Percentiles rank a stretch among this genome's conserved stretches.
Conservation (phyloP, 2,888 invertebrate species). For the Spodoptera exigua region DNA sequence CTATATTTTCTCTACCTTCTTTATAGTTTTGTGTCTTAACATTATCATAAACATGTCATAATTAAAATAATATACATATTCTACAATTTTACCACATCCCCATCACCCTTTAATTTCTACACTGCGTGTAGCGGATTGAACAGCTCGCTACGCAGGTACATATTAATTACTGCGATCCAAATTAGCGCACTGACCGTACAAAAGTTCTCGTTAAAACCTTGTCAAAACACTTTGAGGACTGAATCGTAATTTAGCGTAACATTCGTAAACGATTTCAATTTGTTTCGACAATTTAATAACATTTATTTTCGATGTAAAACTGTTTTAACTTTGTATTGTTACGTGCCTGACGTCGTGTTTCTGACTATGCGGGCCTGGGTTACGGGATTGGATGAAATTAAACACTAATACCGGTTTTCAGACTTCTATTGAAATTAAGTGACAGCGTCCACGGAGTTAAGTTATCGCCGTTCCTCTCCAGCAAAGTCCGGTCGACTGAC, state of each 20-base stretch:
- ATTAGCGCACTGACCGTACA: slow-evolving; percentile 81
- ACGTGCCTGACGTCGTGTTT: too few species aligned
- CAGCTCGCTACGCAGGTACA: slow-evolving; percentile 62
- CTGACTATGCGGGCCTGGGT: too few species aligned
- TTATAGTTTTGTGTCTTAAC: too few species aligned
- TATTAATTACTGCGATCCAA: slow-evolving; percentile 84
- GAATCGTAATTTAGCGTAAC: slow-evolving; percentile 63
- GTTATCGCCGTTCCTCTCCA: too few species aligned
- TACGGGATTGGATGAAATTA: too few species aligned
- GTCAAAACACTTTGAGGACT: slow-evolving; percentile 68
- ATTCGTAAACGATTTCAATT: slow-evolving; percentile 44
- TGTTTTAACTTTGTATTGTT: slow-evolving; percentile 14
- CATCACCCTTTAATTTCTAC: slow-evolving; percentile 30
- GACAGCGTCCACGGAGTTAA: too few species aligned
- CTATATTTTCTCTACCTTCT: too few species aligned
- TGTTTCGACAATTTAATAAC: slow-evolving; percentile 39
- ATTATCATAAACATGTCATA: too few species aligned
- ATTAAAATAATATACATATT: too few species aligned
- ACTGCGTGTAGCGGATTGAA: slow-evolving; percentile 39
- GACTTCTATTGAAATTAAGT: too few species aligned
- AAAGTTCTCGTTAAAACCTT: slow-evolving; percentile 73
- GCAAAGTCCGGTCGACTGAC: too few species aligned
- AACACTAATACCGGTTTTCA: too few species aligned
- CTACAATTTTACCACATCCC: slow-evolving; percentile 43
- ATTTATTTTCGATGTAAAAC: slow-evolving; percentile 22